Evolutionary conservation across 1,140 invertebrate genomes (phyloP).

Genomic region (Drosophila punjabiensis): DNA sequence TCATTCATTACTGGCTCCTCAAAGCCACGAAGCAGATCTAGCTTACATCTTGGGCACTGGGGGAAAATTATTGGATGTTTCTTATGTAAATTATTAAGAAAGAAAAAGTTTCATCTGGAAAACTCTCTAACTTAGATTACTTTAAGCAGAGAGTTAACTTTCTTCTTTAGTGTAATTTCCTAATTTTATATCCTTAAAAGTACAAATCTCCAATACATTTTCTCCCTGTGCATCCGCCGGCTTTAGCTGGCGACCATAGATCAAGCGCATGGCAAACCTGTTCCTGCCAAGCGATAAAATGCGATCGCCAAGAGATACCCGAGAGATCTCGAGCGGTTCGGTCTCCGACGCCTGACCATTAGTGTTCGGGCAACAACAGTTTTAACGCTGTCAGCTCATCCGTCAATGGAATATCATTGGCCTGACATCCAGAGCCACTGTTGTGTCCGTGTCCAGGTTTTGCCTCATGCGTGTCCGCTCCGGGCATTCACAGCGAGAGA

Average conservation of each 20-base stretch:
- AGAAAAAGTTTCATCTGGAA: too few species aligned
- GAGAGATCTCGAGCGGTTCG: slow-evolving; percentile 24
- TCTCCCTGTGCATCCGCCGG: slow-evolving; percentile 40
- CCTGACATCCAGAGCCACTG: slow-evolving; percentile 77
- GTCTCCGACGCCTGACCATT: slow-evolving; percentile 67
- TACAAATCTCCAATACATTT: not conserved
- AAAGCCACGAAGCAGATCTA: slow-evolving; percentile 48
- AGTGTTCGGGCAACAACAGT: slow-evolving; percentile 85
- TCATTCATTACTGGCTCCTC: slow-evolving; percentile 81
- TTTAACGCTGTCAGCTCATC: slow-evolving; percentile 85
- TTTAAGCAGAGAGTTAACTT: too few species aligned
- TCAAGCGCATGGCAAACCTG: slow-evolving; percentile 71
- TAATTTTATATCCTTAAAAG: not conserved
- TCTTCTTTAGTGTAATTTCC: not conserved
- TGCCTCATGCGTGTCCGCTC: slow-evolving; percentile 57
- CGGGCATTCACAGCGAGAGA: slow-evolving; percentile 20
- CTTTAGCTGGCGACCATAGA: slow-evolving; percentile 57
- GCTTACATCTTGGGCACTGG: slow-evolving; percentile 39
- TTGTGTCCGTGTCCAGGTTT: slow-evolving; percentile 28
- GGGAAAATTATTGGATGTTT: not conserved
- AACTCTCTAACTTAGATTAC: too few species aligned
- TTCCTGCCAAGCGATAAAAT: slow-evolving; percentile 66
- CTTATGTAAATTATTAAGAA: too few species aligned
- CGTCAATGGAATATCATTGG: slow-evolving; percentile 85
- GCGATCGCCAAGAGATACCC: slow-evolving; percentile 58